A percentile compares a stretch with the other conserved stretches of the same genome.
Evolutionary conservation across 2,797 vertebrate genomes (phyloP).

Genomic region (Pelobates cultripes): DNA sequence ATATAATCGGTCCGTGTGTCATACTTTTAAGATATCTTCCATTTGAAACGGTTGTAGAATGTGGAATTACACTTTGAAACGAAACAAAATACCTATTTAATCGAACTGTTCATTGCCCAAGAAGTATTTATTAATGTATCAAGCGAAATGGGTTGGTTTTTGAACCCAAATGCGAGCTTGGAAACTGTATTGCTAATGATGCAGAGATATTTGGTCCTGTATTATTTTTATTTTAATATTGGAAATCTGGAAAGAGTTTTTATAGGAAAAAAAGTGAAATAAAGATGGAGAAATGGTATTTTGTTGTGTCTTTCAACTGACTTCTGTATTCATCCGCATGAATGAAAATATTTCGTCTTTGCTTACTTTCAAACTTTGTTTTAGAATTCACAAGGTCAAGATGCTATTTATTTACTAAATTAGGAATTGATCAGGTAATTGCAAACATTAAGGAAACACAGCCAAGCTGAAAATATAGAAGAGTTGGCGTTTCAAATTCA

Average conservation of each 20-base stretch:
- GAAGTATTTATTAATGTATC: conserved; percentile 52
- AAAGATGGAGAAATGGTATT: conserved; percentile 48
- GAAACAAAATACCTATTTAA: conserved; percentile 13
- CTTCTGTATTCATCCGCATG: too few species aligned
- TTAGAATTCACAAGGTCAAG: too few species aligned
- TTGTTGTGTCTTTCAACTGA: neutral
- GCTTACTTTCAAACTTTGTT: too few species aligned
- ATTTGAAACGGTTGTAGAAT: conserved; percentile 8
- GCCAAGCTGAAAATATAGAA: too few species aligned
- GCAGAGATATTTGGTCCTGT: conserved; percentile 52
- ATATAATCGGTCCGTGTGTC: neutral
- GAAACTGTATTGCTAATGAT: conserved; percentile 40
- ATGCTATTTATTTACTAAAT: too few species aligned
- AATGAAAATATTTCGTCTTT: too few species aligned
- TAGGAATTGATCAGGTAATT: too few species aligned
- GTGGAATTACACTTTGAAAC: conserved; percentile 19
- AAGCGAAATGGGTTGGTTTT: conserved; percentile 26
- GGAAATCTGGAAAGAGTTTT: conserved; percentile 52
- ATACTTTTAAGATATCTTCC: conserved; percentile 3
- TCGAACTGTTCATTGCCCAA: conserved; percentile 39
- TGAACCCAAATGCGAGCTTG: conserved; percentile 31
- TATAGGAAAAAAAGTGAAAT: conserved; percentile 51
- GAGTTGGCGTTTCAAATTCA: too few species aligned
- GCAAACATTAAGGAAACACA: too few species aligned
- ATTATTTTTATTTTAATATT: conserved; percentile 54